Evolutionary conservation across 1,140 invertebrate species (phyloP).

Genomic region (Drosophila parvula): DNA sequence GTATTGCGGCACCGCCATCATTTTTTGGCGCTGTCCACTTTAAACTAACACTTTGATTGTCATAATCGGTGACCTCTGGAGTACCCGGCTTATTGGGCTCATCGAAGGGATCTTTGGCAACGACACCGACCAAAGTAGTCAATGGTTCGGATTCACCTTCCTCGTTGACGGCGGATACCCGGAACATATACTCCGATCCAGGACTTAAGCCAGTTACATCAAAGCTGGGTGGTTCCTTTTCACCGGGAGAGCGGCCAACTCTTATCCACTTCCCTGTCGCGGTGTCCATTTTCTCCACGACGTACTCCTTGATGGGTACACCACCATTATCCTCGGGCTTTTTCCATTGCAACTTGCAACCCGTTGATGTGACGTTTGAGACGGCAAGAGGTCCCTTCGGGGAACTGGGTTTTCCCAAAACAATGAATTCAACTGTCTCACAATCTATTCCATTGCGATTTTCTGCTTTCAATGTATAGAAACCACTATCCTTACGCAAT

Average conservation of each 20-base stretch:
- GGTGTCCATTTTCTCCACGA: slow-evolving; percentile 97
- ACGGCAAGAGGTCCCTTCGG: slow-evolving; percentile 96
- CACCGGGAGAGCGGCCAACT: slow-evolving; percentile 90
- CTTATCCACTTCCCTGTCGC: slow-evolving; percentile 95
- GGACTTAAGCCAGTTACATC: slow-evolving; percentile 95
- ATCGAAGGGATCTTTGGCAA: slow-evolving; percentile 99
- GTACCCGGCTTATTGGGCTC: slow-evolving; percentile 93
- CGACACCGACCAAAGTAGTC: slow-evolving; percentile 91
- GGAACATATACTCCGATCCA: slow-evolving; percentile 97
- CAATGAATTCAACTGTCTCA: slow-evolving; percentile 95
- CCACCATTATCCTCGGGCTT: slow-evolving; percentile 97
- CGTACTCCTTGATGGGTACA: slow-evolving; percentile 96
- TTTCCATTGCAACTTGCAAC: slow-evolving; percentile 94
- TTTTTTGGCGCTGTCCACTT: slow-evolving; percentile 96
- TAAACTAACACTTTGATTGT: slow-evolving; percentile 96
- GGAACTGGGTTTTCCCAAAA: slow-evolving; percentile 92
- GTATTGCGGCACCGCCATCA: slow-evolving; percentile 97
- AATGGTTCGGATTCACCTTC: slow-evolving; percentile 98
- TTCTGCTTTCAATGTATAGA: slow-evolving; percentile 94
- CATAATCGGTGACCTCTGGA: slow-evolving; percentile 95
- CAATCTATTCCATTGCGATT: slow-evolving; percentile 95
- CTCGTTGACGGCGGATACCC: slow-evolving; percentile 97
- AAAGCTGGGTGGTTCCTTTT: slow-evolving; percentile 90
- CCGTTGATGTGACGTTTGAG: slow-evolving; percentile 92
- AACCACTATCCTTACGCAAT: slow-evolving; percentile 94